Base-by-base conservation (phyloP, 2,113 vertebrate genomes). In the Upupa epops region DNA sequence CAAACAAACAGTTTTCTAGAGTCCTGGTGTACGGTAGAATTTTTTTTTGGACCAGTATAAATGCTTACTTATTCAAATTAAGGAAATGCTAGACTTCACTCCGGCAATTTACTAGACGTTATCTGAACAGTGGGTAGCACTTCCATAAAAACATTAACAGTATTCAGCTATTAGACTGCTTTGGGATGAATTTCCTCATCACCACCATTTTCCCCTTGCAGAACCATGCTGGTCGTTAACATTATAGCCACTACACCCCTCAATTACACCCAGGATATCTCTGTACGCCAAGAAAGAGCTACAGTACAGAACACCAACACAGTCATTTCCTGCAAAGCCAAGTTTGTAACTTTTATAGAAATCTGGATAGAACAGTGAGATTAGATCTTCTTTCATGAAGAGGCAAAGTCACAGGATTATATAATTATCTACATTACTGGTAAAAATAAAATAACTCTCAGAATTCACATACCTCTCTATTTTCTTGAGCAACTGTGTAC, bases 141-240 rank as follows among this genome's bases (percentile, higher is more conserved):
- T 36, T 54, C 20, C 61, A 82, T 49, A 58, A 56, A 88, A 70
- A 26, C 3, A 0, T 60, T 55, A 55, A 51, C 22, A 64, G 17
- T 29, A 63, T 36, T 31, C 4, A 4, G n/a, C 17, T 68, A 51
- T 68, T 45, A 58, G 28, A 49, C 42, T 31, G 63, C 10, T 15
- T 29, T n/a, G 17, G 36, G 18, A 82, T 45, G 49, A 49, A 63
- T 13, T 28, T 48, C 4, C 1, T 3, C 5, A 4, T 0, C 1
- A 24, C 29, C n/a, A 46, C 20, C 64, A 45, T 29, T 28, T 56
- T 26, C 18, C 17, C 20, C 34, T n/a, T 34, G 40, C 34, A 88
- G 46, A 86, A 76, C 21, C 20, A 31, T 9, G 5, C 21, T 46
- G n/a, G 18, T 45, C 14, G 74, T 29, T 87, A 70, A 49, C 36